Base-by-base conservation (phyloP, 2,888 invertebrate genomes). In the Criorhina ranunculi region DNA sequence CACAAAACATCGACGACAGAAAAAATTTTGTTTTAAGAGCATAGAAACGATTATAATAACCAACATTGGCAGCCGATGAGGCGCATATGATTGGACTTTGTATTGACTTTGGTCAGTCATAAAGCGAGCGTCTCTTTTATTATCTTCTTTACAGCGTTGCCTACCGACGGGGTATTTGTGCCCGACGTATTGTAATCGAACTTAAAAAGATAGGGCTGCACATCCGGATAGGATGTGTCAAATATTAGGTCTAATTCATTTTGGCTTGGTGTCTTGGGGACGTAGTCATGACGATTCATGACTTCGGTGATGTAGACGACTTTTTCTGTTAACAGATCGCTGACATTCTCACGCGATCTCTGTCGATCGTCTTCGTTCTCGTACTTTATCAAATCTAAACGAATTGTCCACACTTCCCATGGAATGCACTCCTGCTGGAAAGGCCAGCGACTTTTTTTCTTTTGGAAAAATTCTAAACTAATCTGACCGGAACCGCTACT, bases 381-480 rank as follows among this genome's bases (percentile, higher is more conserved):
- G 64, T 98, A 93, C 88, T 96, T 95, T 29, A 98, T 95, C 42
- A 99, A 94, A 91, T 98, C 97, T 87, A 99, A 94, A 88, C 96
- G 95, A 5, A 99, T 94, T 37, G 98, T 98, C 99, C 99, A 99
- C 72, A 99, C 97, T 92, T 99, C 99, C 99, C 99, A 99, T 0
- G 99, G 98, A 89, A 97, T 97, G 90, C 96, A 96, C 90, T 99
- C 98, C 6, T 96, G 95, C 87, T 95, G 95, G 91, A 98, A 97
- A 31, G 96, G 95, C 98, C 98, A 98, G 67, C 97, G 95, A 69
- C 95, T 95, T 89, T 96, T 96, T 88, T 97, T 96, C 92, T 95
- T 96, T 91, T 98, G 98, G 93, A 97, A 98, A 93, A 99, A 99
- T 92, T 99, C 98, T 87, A 99, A 93, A 79, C 97, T 97, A 88